Percentiles rank a stretch among this genome's conserved stretches.
Evolutionary conservation across 2,113 vertebrate genomes (phyloP).

Genomic region (Athene cunicularia): DNA sequence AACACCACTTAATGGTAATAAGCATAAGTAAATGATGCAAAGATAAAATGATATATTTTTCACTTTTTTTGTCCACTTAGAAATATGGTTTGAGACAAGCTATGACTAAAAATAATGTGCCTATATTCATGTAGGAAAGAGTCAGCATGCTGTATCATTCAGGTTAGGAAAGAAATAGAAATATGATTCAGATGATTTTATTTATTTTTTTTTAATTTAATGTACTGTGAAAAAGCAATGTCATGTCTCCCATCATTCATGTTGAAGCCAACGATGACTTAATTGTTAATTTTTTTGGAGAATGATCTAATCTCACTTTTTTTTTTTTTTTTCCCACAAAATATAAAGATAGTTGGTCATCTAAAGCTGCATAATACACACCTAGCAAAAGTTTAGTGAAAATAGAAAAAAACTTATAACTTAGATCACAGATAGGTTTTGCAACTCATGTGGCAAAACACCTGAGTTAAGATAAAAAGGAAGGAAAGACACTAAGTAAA

Average conservation of each 20-base stretch:
- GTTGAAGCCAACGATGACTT: background rate
- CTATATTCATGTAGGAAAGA: background rate
- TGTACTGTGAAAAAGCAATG: background rate
- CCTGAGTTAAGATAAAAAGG: constrained; percentile 14
- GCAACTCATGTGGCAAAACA: constrained; percentile 40
- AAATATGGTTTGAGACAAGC: background rate
- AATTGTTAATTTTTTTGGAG: background rate
- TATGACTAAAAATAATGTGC: background rate
- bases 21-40: background rate
- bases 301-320: background rate
- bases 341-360: background rate
- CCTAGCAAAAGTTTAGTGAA: background rate
- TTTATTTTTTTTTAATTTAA: background rate
- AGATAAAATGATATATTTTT: background rate
- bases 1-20: background rate
- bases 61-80: background rate
- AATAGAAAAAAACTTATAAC: background rate
- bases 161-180: background rate
- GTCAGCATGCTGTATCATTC: background rate
- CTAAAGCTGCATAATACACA: background rate
- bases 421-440: constrained; percentile 16
- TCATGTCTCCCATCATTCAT: background rate
- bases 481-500: fast-evolving
- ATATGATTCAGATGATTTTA: background rate
- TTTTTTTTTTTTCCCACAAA: background rate